Evolutionary conservation across 2,797 vertebrate genomes (phyloP).

Genomic region (Odontamblyopus rebecca): DNA sequence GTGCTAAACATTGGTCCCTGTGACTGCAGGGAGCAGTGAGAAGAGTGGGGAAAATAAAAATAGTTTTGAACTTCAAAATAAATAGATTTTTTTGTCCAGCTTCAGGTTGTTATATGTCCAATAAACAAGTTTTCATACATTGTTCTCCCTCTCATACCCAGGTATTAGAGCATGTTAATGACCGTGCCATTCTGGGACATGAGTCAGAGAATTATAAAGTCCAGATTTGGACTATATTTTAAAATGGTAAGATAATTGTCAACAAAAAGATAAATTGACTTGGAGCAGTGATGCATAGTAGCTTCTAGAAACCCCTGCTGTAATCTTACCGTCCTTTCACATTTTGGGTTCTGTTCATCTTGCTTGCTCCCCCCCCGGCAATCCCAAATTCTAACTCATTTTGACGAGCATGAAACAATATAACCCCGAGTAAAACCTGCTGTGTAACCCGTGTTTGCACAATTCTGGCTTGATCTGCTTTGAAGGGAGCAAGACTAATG

Average conservation of each 20-base stretch:
- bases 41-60: no score
- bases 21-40: no score
- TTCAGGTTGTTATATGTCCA: no score
- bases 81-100: no score
- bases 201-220: not conserved
- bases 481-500: constrained; percentile 32
- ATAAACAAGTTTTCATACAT: no score
- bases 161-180: not conserved
- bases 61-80: no score
- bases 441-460: not conserved
- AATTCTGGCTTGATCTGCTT: constrained; percentile 20
- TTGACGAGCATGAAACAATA: not conserved
- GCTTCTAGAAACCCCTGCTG: not conserved
- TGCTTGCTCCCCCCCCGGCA: not conserved
- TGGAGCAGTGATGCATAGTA: not conserved
- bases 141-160: no score
- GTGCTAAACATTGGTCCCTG: no score
- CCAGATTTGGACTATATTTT: no score
- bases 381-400: not conserved
- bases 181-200: not conserved
- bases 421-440: not conserved
- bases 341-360: not conserved
- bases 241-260: no score
- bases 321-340: not conserved
- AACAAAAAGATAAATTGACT: not conserved